phyloP scores from a whole-genome alignment of 2,888 invertebrate species.

The Sminthurides aquaticus region DNA sequence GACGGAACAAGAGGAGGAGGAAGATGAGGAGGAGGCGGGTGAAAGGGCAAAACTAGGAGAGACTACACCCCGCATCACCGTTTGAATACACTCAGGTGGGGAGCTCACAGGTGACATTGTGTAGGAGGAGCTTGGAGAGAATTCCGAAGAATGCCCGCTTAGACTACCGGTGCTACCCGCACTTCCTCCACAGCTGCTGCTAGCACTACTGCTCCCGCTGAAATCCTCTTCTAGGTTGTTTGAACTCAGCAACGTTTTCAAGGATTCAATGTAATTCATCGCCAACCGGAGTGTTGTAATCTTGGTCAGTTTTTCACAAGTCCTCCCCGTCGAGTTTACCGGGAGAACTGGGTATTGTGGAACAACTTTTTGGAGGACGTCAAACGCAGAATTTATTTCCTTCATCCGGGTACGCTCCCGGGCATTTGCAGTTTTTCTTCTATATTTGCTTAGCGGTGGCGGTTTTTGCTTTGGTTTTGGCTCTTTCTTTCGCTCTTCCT shows the following conservation, averaged over 20 bases:
- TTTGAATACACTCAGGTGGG: slow-evolving; percentile 41
- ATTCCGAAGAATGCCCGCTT: slow-evolving; percentile 29
- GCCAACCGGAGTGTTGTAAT: slow-evolving; percentile 79
- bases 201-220: background rate
- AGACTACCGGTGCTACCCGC: slow-evolving; percentile 42
- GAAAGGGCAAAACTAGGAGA: slow-evolving; percentile 26
- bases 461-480: slow-evolving; percentile 52
- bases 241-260: slow-evolving; percentile 55
- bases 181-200: slow-evolving; percentile 4
- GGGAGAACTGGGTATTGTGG: slow-evolving; percentile 51
- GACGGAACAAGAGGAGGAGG: slow-evolving; percentile 26
- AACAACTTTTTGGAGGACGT: slow-evolving; percentile 67
- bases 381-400: slow-evolving; percentile 84
- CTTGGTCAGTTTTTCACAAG: slow-evolving; percentile 74
- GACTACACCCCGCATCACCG: slow-evolving; percentile 41
- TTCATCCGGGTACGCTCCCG: slow-evolving; percentile 79
- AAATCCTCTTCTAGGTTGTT: background rate
- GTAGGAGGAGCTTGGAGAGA: slow-evolving; percentile 41
- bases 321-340: slow-evolving; percentile 42
- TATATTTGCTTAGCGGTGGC: slow-evolving; percentile 71
- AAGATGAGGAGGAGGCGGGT: slow-evolving; percentile 24
- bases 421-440: slow-evolving; percentile 83
- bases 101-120: slow-evolving; percentile 40
- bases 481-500: slow-evolving; percentile 43
- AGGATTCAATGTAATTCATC: slow-evolving; percentile 74